A percentile compares a stretch with the other conserved stretches of the same genome.
Evolutionary conservation across 2,888 invertebrate genomes (phyloP).

Genomic region (Zygogramma bicolorata): DNA sequence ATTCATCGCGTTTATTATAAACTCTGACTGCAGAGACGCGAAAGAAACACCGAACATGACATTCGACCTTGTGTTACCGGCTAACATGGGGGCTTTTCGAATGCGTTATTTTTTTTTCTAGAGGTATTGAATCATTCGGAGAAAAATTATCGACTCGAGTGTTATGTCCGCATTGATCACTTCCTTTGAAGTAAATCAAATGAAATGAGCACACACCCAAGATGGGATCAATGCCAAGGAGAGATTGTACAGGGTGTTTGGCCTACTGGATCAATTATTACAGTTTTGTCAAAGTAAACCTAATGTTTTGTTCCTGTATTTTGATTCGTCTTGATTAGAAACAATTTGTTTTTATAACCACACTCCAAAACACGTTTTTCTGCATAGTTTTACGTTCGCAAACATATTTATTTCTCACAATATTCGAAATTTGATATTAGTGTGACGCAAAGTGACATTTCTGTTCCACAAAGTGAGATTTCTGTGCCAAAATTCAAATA

Average conservation of each 20-base stretch:
- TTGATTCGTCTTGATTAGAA: too few species aligned
- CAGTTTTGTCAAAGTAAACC: too few species aligned
- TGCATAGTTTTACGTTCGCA: too few species aligned
- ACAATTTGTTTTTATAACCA: too few species aligned
- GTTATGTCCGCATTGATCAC: not conserved
- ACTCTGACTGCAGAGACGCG: slow-evolving; percentile 17
- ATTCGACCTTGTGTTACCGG: slow-evolving; percentile 32
- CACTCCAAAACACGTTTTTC: too few species aligned
- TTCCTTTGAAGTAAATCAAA: not conserved
- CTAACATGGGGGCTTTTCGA: slow-evolving; percentile 12
- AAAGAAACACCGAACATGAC: slow-evolving; percentile 26
- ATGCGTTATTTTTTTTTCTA: not conserved
- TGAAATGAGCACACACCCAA: not conserved
- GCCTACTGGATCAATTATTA: too few species aligned
- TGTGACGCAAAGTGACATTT: too few species aligned
- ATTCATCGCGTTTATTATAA: slow-evolving; percentile 27
- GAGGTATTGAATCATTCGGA: not conserved
- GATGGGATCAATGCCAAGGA: not conserved
- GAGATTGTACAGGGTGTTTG: not conserved
- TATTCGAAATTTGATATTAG: too few species aligned
- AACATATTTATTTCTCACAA: too few species aligned
- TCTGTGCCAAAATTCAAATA: too few species aligned
- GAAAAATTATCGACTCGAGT: not conserved
- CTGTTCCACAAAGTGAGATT: too few species aligned
- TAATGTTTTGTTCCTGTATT: too few species aligned